Percentiles rank a stretch among this genome's conserved stretches.
Conservation (phyloP, 2,888 invertebrate species). For the Helleia helle region DNA sequence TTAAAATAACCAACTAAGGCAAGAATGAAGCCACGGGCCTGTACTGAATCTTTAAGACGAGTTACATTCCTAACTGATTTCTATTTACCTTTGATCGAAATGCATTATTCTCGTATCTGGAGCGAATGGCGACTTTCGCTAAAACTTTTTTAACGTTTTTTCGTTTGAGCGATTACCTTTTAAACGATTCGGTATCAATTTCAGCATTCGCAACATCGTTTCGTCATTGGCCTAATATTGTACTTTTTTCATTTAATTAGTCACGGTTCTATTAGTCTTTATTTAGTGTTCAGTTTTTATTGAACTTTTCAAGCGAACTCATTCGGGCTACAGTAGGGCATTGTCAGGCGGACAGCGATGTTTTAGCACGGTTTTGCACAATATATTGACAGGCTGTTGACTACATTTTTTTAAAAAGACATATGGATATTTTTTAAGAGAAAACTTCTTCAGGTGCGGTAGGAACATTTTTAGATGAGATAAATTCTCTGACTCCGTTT, state of each 20-base stretch:
- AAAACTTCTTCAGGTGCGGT: no score
- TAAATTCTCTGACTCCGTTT: no score
- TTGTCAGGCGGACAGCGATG: neutral
- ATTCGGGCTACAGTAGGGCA: slow-evolving; percentile 1
- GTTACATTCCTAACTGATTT: slow-evolving; percentile 43
- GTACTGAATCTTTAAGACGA: no score
- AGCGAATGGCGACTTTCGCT: slow-evolving; percentile 49
- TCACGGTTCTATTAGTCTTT: slow-evolving; percentile 10
- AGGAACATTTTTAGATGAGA: no score
- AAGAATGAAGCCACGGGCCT: no score
- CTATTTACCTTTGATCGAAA: slow-evolving; percentile 50
- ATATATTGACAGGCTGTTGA: no score
- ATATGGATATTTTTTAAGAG: no score
- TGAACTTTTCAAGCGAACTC: neutral
- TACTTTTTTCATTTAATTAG: slow-evolving; percentile 12
- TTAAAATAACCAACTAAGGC: no score
- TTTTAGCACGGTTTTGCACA: no score
- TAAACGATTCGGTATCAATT: slow-evolving; percentile 12
- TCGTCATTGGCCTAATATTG: slow-evolving; percentile 4
- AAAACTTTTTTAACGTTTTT: slow-evolving; percentile 25
- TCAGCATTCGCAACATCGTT: slow-evolving; percentile 7
- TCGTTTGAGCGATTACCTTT: slow-evolving; percentile 6
- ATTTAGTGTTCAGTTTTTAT: slow-evolving; percentile 7
- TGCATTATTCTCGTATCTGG: slow-evolving; percentile 49
- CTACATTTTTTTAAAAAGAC: no score